Percentiles rank a stretch among this genome's conserved stretches.
Conservation (phyloP, 2,888 invertebrate genomes). For the Eupithecia pulchellata region DNA sequence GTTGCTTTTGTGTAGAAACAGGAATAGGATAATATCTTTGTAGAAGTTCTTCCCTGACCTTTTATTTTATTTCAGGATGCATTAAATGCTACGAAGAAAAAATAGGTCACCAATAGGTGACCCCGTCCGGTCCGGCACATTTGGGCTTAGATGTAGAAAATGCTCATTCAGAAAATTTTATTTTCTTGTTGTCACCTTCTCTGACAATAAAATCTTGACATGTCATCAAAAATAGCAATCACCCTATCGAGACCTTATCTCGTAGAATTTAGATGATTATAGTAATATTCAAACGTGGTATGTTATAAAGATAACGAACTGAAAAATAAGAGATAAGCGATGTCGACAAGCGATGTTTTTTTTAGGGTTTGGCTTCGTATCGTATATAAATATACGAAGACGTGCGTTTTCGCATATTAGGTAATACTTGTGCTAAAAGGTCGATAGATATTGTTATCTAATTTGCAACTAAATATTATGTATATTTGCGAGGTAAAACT, state of each 20-base stretch:
- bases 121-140: neutral
- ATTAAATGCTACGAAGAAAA: neutral
- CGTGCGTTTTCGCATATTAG: neutral
- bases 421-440: too few relatives aligned
- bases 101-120: neutral
- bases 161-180: neutral
- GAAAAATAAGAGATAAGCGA: slow-evolving; percentile 11
- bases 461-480: too few relatives aligned
- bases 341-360: too few relatives aligned
- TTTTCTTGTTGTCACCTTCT: neutral
- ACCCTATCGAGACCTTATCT: neutral
- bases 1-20: neutral
- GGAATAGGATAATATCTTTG: neutral
- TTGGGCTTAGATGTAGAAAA: neutral
- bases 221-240: neutral
- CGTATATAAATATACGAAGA: neutral
- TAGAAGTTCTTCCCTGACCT: neutral
- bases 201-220: neutral
- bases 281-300: slow-evolving; percentile 4
- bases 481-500: too few relatives aligned
- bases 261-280: neutral
- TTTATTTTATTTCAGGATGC: neutral
- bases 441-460: too few relatives aligned
- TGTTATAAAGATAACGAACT: neutral
- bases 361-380: neutral